Base-by-base conservation (phyloP, 2,797 vertebrate genomes). In the Avahi laniger region DNA sequence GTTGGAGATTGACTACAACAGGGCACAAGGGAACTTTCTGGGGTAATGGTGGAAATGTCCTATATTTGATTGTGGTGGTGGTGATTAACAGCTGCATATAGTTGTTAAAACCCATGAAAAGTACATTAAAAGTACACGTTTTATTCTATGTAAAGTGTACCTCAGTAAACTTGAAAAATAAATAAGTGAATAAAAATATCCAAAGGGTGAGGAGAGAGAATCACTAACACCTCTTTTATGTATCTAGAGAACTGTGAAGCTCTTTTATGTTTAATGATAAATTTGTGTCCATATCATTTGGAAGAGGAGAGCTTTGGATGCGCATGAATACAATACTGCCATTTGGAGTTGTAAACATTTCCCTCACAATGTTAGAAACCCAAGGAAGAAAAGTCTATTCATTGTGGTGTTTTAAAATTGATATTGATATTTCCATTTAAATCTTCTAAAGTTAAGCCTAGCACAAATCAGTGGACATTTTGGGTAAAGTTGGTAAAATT, bases 81-180 rank as follows among this genome's bases (percentile, higher is more conserved):
- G 50, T 54, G 17, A 24, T 15, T 72, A 78, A 93, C 35, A 79
- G 13, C 59, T 86, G 0, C 26, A 18, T 61, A 2, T 46, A n/a
- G 89, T 84, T 86, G 59, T 85, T 61, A 82, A n/a, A 81, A 78
- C 22, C 4, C 69, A 65, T 72, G 38, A 72, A 73, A 73, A 52
- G 38, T n/a, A 72, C 35, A 70, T 70, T 41, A 43, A 93, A 63
- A 86, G 33, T 15, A 38, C n/a, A 20, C 54, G 33, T 91, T 78
- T 82, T 78, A 48, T 78, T 72, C 43, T 92, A 4, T 76, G 28
- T 75, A 54, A 90, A 90, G 12, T 84, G 43, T 67, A 33, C 65
- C 15, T 93, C 38, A 93, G 0, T 96, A 87, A 81, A 87, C 35
- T 94, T 91, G 65, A 65, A 80, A 96, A 89, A 30, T 93, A 75